Evolutionary conservation across 2,888 invertebrate genomes (phyloP), one percentile per base, ranked within the genome.

Genomic region (Eutolmus rufibarbis): DNA sequence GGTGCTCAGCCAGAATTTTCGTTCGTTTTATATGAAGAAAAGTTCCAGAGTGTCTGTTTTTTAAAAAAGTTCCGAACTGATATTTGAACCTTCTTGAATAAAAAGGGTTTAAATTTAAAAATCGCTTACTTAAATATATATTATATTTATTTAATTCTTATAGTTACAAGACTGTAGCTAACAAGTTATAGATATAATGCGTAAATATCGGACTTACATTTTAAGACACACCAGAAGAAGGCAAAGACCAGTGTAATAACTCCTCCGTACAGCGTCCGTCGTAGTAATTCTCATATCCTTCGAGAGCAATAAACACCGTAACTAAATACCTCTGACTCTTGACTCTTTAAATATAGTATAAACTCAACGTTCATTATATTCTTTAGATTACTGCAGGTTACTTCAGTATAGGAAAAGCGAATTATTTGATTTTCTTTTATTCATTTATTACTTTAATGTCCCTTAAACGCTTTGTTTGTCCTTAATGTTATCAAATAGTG

Each of bases 201-300:
- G 74, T 85, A 85, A 85, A 85, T 84, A 84, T 85, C 51, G 85
- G 85, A 85, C 86, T 86, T 86, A 86, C n/a, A 86, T 57, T 84
- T 87, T 86, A 87, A 87, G 87, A 87, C 87, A 87, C 87, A 87
- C 87, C 79, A 66, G 87, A 86, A 86, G 86, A 87, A 87, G 87
- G 87, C 87, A 86, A 85, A 87, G 74, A 87, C 86, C 40, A 79
- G 79, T 78, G 77, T 86, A 57, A 57, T 86, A 56, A 28, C 51
- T 78, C 78, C 23, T 56, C 40, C 31, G n/a, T 74, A 40, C 66
- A 40, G 9, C 40, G 40, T 66, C 34, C 78, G 66, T 66, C 28
- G 66, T 66, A 66, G 66, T 66, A 66, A 23, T 66, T 66, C 28
- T 66, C 12, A 46, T 74, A 31, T 46, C 66, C 46, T 77, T 37